Percentiles rank a stretch among this genome's conserved stretches.
Conservation (phyloP, 2,113 vertebrate species). For the Clinocottus analis region DNA sequence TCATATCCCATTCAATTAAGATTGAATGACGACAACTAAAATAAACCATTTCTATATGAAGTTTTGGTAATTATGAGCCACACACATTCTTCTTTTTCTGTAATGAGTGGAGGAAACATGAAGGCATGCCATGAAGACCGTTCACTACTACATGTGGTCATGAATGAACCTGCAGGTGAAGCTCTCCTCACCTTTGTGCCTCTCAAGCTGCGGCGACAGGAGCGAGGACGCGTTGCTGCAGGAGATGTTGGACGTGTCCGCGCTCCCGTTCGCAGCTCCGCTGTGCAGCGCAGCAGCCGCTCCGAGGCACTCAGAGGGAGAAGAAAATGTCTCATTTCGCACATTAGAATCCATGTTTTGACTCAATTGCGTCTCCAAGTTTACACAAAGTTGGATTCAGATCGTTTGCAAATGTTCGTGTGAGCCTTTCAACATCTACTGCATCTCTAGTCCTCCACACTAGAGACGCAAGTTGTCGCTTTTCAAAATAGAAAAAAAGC, state of each 20-base stretch:
- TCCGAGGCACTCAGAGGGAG: conserved; percentile 63
- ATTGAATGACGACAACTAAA: neutral
- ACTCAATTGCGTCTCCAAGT: neutral
- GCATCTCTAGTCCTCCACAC: conserved; percentile 33
- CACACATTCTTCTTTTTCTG: neutral
- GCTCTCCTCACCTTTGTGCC: conserved; percentile 81
- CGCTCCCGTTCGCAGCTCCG: conserved; percentile 61
- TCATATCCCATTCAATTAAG: neutral
- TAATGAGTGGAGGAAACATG: neutral
- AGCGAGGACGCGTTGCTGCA: conserved; percentile 67
- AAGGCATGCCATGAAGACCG: neutral
- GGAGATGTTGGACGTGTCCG: conserved; percentile 69
- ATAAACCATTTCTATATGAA: neutral
- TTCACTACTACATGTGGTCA: neutral
- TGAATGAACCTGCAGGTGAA: neutral
- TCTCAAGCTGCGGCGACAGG: conserved; percentile 41
- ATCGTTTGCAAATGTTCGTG: neutral
- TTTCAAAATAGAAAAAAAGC: neutral
- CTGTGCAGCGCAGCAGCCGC: conserved; percentile 50
- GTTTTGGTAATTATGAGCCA: neutral
- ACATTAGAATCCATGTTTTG: conserved; percentile 57
- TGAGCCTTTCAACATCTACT: conserved; percentile 5
- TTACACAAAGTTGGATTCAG: neutral
- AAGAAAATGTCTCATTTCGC: conserved; percentile 62
- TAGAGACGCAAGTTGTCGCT: neutral